phyloP scores from a whole-genome alignment of 2,797 vertebrate genomes.

The Eospalax fontanierii region DNA sequence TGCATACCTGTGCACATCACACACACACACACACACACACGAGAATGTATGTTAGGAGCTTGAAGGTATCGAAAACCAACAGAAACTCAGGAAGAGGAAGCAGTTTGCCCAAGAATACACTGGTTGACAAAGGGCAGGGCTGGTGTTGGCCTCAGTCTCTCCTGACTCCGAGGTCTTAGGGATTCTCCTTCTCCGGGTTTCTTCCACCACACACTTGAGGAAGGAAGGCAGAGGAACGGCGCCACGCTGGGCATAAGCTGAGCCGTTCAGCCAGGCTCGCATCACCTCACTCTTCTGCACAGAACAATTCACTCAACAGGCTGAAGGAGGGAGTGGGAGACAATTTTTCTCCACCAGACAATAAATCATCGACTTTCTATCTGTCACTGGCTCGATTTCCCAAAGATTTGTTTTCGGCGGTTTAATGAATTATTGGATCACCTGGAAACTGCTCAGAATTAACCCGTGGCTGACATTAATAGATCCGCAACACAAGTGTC shows the following conservation, averaged over 20 bases:
- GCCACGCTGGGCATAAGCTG: neutral
- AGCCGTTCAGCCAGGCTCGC: neutral
- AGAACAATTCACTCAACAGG: constrained; percentile 58
- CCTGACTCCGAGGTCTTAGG: neutral
- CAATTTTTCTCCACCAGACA: constrained; percentile 61
- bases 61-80: too few relatives aligned
- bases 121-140: neutral
- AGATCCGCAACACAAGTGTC: constrained; percentile 80
- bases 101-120: too few relatives aligned
- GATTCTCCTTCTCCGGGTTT: neutral
- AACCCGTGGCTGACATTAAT: constrained; percentile 84
- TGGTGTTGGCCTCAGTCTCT: neutral
- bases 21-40: neutral
- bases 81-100: too few relatives aligned
- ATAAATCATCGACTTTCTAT: constrained; percentile 85
- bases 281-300: constrained; percentile 26
- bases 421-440: constrained; percentile 88
- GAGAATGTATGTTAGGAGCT: too few relatives aligned
- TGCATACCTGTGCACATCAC: too few relatives aligned
- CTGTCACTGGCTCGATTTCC: constrained; percentile 83
- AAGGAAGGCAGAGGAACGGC: neutral
- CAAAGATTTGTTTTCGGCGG: constrained; percentile 86
- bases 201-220: neutral
- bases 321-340: constrained; percentile 58
- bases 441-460: constrained; percentile 87